Base-by-base conservation (phyloP, 1,140 invertebrate species). In the Achroia grisella region DNA sequence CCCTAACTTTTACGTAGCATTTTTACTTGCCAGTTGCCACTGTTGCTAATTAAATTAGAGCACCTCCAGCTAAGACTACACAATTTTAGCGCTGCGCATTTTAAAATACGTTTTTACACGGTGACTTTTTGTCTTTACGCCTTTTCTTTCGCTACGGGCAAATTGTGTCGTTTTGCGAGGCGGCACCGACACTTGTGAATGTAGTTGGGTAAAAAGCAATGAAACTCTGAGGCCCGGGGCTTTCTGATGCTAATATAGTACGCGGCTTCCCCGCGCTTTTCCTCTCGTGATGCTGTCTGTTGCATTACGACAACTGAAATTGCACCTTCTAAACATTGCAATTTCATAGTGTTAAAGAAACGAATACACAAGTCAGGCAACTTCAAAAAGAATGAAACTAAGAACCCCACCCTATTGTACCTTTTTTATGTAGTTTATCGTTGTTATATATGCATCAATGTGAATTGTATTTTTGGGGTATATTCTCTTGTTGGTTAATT, bases 271-370 rank as follows among this genome's bases (percentile, higher is more conserved):
- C 17, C 1, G 9, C 35, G 8, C 15, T 23, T 2, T 15, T 12
- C 32, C 10, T 37, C 48, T 41, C 42, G 36, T 40, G 42, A 44
- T 29, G 36, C 43, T 59, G 53, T 57, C 55, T 52, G 46, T 57
- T 54, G 54, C 40, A 47, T 56, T 56, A 56, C 55, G 61, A 58
- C 57, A 61, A 58, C 64, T 68, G 62, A 68, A 71, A 71, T 71
- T 65, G 59, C 51, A 44, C 40, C 42, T 60, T 57, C 52, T 44
- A 44, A 52, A 43, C 11, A 17, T 12, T 27, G 31, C 37, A 44
- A 39, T 44, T 39, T 33, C 17, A 6, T 23, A 3, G 6, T 6
- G 17, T 23, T 23, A 23, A 2, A 23, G 2, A 23, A 23, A 23
- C 17, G 6, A 23, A 23, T 23, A 23, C 2, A 23, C n/a, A n/a